Base-by-base conservation (phyloP, 2,888 invertebrate genomes). In the Agrochola lota region DNA sequence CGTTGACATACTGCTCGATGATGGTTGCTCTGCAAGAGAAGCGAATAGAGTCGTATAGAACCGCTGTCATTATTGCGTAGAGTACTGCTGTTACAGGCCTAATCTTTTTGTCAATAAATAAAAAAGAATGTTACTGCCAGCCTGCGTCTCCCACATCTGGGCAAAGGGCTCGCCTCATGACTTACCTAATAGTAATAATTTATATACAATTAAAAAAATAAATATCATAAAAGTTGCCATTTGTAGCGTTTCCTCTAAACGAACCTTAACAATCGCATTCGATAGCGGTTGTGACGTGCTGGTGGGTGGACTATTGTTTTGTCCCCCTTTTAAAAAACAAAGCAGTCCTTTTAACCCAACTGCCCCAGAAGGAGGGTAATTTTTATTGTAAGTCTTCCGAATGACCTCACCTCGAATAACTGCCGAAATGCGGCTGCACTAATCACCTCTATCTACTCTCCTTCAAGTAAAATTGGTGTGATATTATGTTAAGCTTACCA, bases 1-100 rank as follows among this genome's bases (percentile, higher is more conserved):
- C 26, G 98, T 98, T 52, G 98, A 98, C 94, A 98, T 98, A 92
- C 98, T 98, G 91, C 98, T 98, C 85, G 98, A 98, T n/a, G 98
- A 98, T 30, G 98, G 98, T 97, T 98, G 98, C 91, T 98, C 98
- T 98, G 88, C 2, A 63, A 73, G 23, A 46, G 8, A 57, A 35
- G 2, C 40, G 23, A 15, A 35, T 62, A 30, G 20, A 62, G 20
- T 30, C 3, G 30, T 17, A 17, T 17, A 17, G 0, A 17, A 17
- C 17, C 8, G 17, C 30, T 60, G 1, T 30, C 30, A 30, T 11
- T n/a, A n/a, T 12, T n/a, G n/a, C 15, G 26, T 26, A 26, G 7
- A 57, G 57, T 57, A 26, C n/a, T 15, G 26, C 15, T 57, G n/a
- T 6, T 57, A 57, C 15, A 7, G 15, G 6, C 57, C 12, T n/a